phyloP scores from a whole-genome alignment of 2,888 invertebrate genomes.

The Scelioninae gen. 1 region DNA sequence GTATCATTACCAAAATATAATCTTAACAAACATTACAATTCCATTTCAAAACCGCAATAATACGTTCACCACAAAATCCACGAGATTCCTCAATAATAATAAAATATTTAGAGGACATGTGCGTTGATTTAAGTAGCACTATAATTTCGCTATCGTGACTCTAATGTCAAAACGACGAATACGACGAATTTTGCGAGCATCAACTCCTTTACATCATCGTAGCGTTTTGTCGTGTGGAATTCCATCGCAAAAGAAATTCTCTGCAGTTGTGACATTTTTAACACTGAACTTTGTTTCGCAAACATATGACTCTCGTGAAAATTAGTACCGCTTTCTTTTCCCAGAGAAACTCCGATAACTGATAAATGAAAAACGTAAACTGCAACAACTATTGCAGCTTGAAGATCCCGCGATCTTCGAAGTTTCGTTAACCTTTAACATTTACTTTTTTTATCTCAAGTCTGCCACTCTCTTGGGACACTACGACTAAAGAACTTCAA shows the following conservation, averaged over 20 bases:
- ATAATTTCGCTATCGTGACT: slow-evolving; percentile 52
- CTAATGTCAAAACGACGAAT: slow-evolving; percentile 42
- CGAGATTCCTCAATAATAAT: slow-evolving; percentile 50
- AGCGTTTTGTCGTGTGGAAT: slow-evolving; percentile 16
- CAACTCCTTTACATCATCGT: slow-evolving; percentile 48
- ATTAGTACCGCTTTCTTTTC: slow-evolving; percentile 37
- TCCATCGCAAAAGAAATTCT: slow-evolving; percentile 32
- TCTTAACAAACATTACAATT: slow-evolving; percentile 36
- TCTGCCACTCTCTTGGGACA: slow-evolving; percentile 11
- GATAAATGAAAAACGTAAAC: slow-evolving; percentile 58
- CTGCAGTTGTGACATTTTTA: slow-evolving; percentile 36
- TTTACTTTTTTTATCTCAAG: slow-evolving; percentile 71
- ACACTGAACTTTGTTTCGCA: slow-evolving; percentile 21
- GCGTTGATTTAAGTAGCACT: slow-evolving; percentile 43
- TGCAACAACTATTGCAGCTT: slow-evolving; percentile 28
- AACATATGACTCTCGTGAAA: slow-evolving; percentile 28
- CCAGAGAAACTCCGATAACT: slow-evolving; percentile 26
- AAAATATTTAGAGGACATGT: slow-evolving; percentile 49
- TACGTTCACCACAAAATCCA: slow-evolving; percentile 32
- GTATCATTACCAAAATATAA: slow-evolving; percentile 43
- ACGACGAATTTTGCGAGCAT: slow-evolving; percentile 23
- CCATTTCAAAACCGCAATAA: slow-evolving; percentile 32
- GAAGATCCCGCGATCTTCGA: slow-evolving; percentile 48
- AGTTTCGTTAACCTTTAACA: slow-evolving; percentile 71
- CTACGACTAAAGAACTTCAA: slow-evolving; percentile 38